These are phyloP conservation scores for Cacoxenus indagator DNA, from an alignment of 2,888 invertebrate genomes.

Conservation along the genomic window DNA sequence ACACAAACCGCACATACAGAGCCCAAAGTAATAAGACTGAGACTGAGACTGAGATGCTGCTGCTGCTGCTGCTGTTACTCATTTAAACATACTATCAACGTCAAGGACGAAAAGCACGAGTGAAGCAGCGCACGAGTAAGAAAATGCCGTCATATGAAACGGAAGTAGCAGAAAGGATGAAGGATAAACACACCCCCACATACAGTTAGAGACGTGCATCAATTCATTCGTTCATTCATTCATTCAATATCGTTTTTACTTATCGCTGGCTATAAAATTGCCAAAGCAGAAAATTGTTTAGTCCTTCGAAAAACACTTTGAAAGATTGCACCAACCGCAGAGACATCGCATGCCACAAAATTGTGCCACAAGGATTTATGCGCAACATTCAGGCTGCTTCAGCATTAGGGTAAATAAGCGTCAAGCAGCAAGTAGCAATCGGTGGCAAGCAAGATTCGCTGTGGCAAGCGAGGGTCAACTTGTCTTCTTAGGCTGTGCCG, in stretches of 20 bases:
- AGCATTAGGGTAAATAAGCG: no score
- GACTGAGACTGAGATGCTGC: no score
- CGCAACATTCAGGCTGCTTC: background rate
- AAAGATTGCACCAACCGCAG: conserved; percentile 50
- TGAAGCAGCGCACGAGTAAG: background rate
- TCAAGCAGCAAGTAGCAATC: no score
- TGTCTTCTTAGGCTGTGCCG: no score
- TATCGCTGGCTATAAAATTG: conserved; percentile 66
- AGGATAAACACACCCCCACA: background rate
- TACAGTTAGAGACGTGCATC: no score
- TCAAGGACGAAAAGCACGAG: background rate
- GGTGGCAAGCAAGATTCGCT: no score
- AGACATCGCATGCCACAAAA: conserved; percentile 17
- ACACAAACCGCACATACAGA: no score
- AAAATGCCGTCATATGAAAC: conserved; percentile 27
- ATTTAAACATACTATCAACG: conserved; percentile 2
- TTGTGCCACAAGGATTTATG: conserved; percentile 22
- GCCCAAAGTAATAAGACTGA: no score
- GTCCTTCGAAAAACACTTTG: conserved; percentile 57
- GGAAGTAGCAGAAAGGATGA: conserved; percentile 16
- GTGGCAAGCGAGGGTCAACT: background rate
- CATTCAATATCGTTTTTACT: conserved; percentile 65
- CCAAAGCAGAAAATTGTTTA: conserved; percentile 67
- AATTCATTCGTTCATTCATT: conserved; percentile 24
- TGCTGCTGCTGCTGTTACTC: background rate